Evolutionary conservation across 2,888 invertebrate genomes (phyloP), one percentile per base, ranked within the genome.

Genomic region (Nephrotoma guestfalica): DNA sequence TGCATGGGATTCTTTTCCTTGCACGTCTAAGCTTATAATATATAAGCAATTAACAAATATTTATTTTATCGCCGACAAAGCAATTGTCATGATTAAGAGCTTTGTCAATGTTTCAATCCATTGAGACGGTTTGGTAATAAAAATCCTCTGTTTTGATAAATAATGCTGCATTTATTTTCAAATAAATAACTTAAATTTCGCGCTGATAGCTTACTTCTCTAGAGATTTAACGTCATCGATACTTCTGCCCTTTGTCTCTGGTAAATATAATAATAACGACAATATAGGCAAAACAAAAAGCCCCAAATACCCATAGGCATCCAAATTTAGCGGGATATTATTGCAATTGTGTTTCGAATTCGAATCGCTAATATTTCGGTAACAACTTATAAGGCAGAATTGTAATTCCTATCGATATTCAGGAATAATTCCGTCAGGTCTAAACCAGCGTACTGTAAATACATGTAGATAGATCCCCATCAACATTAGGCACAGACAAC

Each of bases 211-310:
- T 43, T 43, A 43, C 6, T 9, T 43, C 6, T 83, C 9, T 4
- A 83, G 43, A 18, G 85, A 43, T 43, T 85, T 89, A 87, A 90
- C 87, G 87, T 88, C 87, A 43, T 91, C 91, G 43, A 89, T 89
- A 11, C 89, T 90, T 88, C 90, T 91, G 11, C 90, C 90, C 51
- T 90, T 90, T 0, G 91, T 91, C 88, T 91, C 91, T 9, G 89
- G 89, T 83, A 91, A 87, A 86, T 88, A 90, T 5, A 90, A 45
- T 4, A 45, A 90, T 88, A 86, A 91, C 91, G 0, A 90, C 11
- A 41, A 89, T 89, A 15, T 89, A 89, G 0, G 90, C 15, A 0
- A 89, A 86, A 41, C 89, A 89, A 90, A 91, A 5, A 89, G 89
- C 89, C 90, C 91, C 90, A 91, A 90, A 1, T 89, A 89, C 1